phyloP scores from a whole-genome alignment of 1,140 invertebrate species.

The Lepidotrigona ventralis region DNA sequence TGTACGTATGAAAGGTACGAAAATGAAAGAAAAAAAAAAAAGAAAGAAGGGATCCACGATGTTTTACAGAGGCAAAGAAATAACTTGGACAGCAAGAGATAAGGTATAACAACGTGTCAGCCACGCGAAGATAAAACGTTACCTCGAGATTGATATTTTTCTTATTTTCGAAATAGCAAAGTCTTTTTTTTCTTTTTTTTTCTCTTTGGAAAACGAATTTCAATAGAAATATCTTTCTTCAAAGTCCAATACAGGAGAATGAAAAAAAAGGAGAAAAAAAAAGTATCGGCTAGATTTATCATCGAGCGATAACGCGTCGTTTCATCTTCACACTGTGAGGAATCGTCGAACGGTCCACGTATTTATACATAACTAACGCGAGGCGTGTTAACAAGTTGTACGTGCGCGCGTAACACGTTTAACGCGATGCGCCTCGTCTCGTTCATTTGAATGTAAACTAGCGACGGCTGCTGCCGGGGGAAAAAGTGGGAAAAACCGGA shows the following conservation, averaged over 20 bases:
- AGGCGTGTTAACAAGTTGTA: conserved; percentile 24
- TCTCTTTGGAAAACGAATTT: too few relatives aligned
- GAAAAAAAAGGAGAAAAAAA: background rate
- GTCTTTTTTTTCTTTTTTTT: too few relatives aligned
- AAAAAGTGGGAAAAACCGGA: background rate
- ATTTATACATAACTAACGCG: background rate
- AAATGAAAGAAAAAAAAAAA: background rate
- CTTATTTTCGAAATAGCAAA: background rate
- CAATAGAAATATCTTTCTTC: too few relatives aligned
- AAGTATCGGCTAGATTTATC: background rate
- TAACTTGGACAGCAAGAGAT: background rate
- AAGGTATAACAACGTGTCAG: conserved; percentile 5
- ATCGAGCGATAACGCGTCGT: background rate
- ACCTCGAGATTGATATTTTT: background rate
- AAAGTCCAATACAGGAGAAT: too few relatives aligned
- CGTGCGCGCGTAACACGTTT: conserved; percentile 20
- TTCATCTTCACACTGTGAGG: background rate
- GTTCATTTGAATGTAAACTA: conserved; percentile 20
- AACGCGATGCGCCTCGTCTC: background rate
- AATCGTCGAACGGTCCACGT: background rate
- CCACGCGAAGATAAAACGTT: background rate
- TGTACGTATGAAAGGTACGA: background rate
- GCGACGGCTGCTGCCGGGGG: background rate
- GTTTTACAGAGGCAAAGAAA: background rate
- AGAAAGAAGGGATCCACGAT: background rate